Conservation (phyloP, 30 jellyfish, hydroid and myxozoan species). For the Calvadosia cruxmelitensis region DNA sequence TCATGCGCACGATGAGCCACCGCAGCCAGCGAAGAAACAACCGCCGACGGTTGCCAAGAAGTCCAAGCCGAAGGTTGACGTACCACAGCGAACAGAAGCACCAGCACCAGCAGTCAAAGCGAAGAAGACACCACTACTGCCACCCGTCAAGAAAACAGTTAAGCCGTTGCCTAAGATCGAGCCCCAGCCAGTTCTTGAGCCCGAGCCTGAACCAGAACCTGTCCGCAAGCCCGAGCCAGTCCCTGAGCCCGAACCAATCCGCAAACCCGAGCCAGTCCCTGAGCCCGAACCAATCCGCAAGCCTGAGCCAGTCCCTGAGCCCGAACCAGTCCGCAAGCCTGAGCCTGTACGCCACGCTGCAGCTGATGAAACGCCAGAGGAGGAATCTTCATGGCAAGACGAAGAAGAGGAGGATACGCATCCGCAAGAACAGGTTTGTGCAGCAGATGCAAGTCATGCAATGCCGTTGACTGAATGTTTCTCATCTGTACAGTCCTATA, state of each 20-base stretch:
- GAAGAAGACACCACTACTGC: not conserved
- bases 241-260: slow-evolving; percentile 1
- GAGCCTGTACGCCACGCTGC: slow-evolving; percentile 6
- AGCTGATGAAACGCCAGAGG: too few relatives aligned
- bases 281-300: slow-evolving; percentile 1
- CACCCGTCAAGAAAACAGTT: not conserved
- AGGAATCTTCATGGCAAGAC: too few relatives aligned
- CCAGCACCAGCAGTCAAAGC: slow-evolving; percentile 10
- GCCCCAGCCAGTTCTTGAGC: too few relatives aligned
- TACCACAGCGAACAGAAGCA: slow-evolving; percentile 10
- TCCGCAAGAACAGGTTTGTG: too few relatives aligned
- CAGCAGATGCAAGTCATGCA: too few relatives aligned
- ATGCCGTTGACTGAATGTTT: too few relatives aligned
- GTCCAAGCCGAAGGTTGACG: slow-evolving; percentile 11
- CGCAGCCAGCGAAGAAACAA: slow-evolving; percentile 7
- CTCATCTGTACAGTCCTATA: too few relatives aligned
- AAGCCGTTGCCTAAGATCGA: not conserved
- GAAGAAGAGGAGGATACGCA: too few relatives aligned
- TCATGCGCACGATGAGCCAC: slow-evolving; percentile 17
- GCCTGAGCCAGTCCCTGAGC: slow-evolving; percentile 9
- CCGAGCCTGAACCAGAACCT: not conserved
- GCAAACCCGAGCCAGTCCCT: slow-evolving; percentile 7
- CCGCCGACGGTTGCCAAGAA: slow-evolving; percentile 15
- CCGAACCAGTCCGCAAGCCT: slow-evolving; percentile 2
- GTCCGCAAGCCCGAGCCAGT: not conserved